Conservation (phyloP, 2,113 vertebrate species). For the Polypterus senegalus region DNA sequence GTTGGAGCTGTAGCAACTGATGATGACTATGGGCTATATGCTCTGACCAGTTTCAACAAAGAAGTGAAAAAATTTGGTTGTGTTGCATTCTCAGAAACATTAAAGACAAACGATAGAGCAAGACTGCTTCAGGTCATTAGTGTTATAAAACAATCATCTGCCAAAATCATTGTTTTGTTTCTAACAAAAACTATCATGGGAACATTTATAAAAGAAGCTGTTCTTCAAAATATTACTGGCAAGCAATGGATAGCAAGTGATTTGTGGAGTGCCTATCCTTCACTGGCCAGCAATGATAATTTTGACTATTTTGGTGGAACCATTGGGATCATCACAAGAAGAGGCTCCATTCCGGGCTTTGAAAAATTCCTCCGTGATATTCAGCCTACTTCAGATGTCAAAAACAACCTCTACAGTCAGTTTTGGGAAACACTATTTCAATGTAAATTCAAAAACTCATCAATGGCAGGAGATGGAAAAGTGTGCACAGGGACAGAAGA, state of each 20-base stretch:
- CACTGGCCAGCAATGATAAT: conserved; percentile 24
- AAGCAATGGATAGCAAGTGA: conserved; percentile 52
- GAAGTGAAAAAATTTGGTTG: not conserved
- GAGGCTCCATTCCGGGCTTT: conserved; percentile 40
- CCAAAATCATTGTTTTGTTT: conserved; percentile 9
- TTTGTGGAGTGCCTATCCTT: conserved; percentile 36
- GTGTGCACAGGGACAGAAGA: conserved; percentile 7
- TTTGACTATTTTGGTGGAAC: conserved; percentile 39
- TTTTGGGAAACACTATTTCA: conserved; percentile 47
- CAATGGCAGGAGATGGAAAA: conserved; percentile 1
- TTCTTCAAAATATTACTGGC: conserved; percentile 35
- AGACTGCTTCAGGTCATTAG: conserved; percentile 1
- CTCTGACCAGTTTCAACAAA: conserved; percentile 2
- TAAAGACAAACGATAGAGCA: not conserved
- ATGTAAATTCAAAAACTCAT: conserved; percentile 31
- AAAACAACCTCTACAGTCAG: conserved; percentile 29
- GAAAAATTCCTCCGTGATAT: conserved; percentile 30
- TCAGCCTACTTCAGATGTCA: conserved; percentile 21
- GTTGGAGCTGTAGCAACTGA: conserved; percentile 7
- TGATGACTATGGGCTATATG: conserved; percentile 9
- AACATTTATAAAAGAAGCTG: conserved; percentile 25
- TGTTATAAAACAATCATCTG: conserved; percentile 1
- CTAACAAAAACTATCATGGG: too few species aligned
- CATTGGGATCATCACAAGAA: conserved; percentile 41
- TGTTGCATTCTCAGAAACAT: conserved; percentile 1